These are phyloP conservation scores for Leguminivora glycinivorella DNA, from an alignment of 1,140 invertebrate genomes.

Conservation along the genomic window DNA sequence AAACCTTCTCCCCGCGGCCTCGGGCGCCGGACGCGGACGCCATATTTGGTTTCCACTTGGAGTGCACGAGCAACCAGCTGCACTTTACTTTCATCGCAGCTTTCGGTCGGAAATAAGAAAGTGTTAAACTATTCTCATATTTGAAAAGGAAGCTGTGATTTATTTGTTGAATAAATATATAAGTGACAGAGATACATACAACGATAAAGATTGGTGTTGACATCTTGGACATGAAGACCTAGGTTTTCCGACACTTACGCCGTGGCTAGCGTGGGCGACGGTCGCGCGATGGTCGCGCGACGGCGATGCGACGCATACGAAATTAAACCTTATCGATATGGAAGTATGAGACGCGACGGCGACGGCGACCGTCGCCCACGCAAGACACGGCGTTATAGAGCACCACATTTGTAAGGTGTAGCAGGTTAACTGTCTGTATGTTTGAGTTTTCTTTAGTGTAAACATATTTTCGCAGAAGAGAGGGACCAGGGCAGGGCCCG, in stretches of 20 bases:
- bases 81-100: background rate
- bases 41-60: slow-evolving; percentile 1
- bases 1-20: background rate
- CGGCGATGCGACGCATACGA: too few relatives aligned
- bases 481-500: background rate
- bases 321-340: too few relatives aligned
- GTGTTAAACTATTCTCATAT: background rate
- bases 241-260: too few relatives aligned
- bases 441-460: background rate
- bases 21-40: background rate
- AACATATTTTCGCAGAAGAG: background rate
- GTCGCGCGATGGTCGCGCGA: too few relatives aligned
- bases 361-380: too few relatives aligned
- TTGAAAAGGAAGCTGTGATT: background rate
- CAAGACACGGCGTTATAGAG: too few relatives aligned
- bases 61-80: background rate
- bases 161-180: slow-evolving; percentile 1
- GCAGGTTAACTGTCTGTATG: background rate
- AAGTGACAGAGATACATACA: background rate
- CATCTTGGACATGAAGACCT: too few relatives aligned
- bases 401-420: too few relatives aligned
- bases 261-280: too few relatives aligned
- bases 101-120: background rate
- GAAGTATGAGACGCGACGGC: too few relatives aligned
- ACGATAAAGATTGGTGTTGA: background rate